Evolutionary conservation across 2,113 vertebrate species (phyloP), one percentile per base, ranked within the genome.

Genomic region (Lophotis ruficrista): DNA sequence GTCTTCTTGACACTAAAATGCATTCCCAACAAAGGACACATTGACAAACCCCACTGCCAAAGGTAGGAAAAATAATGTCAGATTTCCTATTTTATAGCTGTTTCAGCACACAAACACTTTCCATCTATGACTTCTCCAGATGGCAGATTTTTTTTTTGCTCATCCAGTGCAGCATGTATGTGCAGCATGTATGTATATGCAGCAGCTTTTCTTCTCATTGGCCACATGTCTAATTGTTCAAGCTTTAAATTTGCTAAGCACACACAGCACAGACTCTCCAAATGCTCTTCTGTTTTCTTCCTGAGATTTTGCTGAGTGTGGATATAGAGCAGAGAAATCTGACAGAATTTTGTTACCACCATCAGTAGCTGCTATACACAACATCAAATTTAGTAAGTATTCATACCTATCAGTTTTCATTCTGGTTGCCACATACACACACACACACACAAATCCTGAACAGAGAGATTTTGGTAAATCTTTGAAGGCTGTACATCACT

Each of bases 41-140:
- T 43, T 84, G 78, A 83, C 66, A 80, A 90, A 53, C n/a, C 82
- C 70, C 47, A 48, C 43, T 88, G 84, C 50, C 48, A 93, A 89
- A 94, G 56, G 37, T 30, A 94, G 94, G 90, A 91, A 96, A 93
- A 93, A 83, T 79, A 57, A 70, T 62, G 54, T 80, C 92, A 95
- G 25, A 30, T 89, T 93, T 94, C 77, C 30, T 53, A 47, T 53
- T 96, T 95, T 91, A 69, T 89, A 75, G 31, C 31, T 77, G 24
- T 80, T 94, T 86, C 77, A 90, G 71, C 24, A 25, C 76, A 78
- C 17, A 93, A 85, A 43, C 27, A 9, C 15, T 95, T 94, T 84
- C 60, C 41, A 30, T 70, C 47, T 90, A 90, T 51, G 87, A 70
- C 54, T 96, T 92, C 81, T 89, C 62, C 88, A 88, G 78, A 83